phyloP scores from a whole-genome alignment of 2,888 invertebrate species.

The Sesamia inferens region DNA sequence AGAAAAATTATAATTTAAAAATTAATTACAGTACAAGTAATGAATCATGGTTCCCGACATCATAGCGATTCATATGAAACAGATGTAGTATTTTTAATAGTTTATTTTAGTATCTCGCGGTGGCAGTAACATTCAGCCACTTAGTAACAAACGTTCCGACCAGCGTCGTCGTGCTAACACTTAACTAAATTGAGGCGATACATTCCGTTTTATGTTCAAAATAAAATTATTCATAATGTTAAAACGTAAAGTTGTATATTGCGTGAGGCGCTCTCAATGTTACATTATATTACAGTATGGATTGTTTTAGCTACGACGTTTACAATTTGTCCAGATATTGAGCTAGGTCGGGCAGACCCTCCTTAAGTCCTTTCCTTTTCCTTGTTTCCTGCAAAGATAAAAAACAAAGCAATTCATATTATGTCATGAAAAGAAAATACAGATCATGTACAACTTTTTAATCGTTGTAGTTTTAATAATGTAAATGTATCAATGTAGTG shows the following conservation, averaged over 20 bases:
- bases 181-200: constrained; percentile 76
- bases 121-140: constrained; percentile 42
- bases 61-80: constrained; percentile 64
- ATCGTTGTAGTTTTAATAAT: no score
- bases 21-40: constrained; percentile 89
- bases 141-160: constrained; percentile 55
- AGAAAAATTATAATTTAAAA: constrained; percentile 90
- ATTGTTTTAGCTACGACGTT: constrained; percentile 89
- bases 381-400: constrained; percentile 94
- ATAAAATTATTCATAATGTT: constrained; percentile 70
- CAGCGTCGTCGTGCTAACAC: constrained; percentile 70
- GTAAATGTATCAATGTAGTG: constrained; percentile 78
- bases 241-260: constrained; percentile 72
- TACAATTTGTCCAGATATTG: constrained; percentile 99
- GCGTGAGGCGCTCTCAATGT: constrained; percentile 83
- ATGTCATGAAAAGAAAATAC: neutral
- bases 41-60: constrained; percentile 68
- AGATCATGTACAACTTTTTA: no score
- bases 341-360: constrained; percentile 98
- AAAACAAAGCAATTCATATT: constrained; percentile 36
- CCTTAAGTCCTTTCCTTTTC: constrained; percentile 99
- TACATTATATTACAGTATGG: constrained; percentile 87
- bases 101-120: constrained; percentile 56
- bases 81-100: constrained; percentile 57
- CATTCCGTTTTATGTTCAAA: constrained; percentile 69